Evolutionary conservation across 1,140 invertebrate species (phyloP), one percentile per base, ranked within the genome.

Genomic region (Drosophila lacertosa): DNA sequence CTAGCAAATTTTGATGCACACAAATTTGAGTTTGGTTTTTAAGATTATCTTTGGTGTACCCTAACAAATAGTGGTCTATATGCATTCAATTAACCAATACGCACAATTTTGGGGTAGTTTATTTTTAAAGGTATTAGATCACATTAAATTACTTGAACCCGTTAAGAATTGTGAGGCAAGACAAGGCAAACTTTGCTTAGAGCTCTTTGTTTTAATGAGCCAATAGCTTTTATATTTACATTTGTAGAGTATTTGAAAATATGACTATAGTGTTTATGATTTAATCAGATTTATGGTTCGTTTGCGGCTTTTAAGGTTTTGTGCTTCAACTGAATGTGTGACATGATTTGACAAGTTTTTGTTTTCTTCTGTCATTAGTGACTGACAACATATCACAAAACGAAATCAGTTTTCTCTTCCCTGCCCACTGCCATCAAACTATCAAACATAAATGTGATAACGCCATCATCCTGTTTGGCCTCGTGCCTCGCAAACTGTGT

Each of bases 401-500:
- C 13, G 13, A 29, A 26, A 24, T 2, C 20, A 0, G 5, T 29
- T 29, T 29, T 4, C 33, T 13, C 33, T 35, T 10, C 7, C n/a
- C 2, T n/a, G n/a, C 40, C 0, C 26, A 9, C 26, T 7, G 9
- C 7, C 26, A 7, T 7, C 0, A 29, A 7, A 5, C 40, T 0
- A 11, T 1, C 42, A 11, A 11, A 4, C 18, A n/a, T 18, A 44
- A 18, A 40, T 20, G 7, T 11, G 42, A 35, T 13, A 35, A 9
- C 42, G 11, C 42, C 2, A 1, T 6, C 54, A 65, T 18, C 33
- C 58, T 77, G 42, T 73, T 55, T 51, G 53, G 53, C 64, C 35
- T 33, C 69, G 63, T 72, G 63, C 51, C 66, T 79, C 35, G 33
- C 33, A 48, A 66, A 63, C 35, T 79, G 76, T 64, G 39, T n/a